phyloP scores from a whole-genome alignment of 2,113 vertebrate genomes.

The Cyprinodon brontotheroides region DNA sequence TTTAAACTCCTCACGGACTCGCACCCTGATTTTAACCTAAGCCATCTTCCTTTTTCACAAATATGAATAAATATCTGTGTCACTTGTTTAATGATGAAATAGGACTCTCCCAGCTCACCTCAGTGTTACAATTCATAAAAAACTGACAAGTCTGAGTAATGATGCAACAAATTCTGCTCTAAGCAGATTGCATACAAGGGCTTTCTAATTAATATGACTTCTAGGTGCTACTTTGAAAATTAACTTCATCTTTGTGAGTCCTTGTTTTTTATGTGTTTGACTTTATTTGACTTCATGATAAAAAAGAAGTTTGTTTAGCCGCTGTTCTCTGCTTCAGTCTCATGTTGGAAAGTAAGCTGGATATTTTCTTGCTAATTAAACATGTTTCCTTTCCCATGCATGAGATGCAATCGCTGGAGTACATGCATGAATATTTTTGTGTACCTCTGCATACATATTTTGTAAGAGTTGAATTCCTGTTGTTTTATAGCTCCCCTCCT shows the following conservation, averaged over 20 bases:
- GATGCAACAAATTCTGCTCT: not conserved
- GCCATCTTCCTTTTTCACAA: not conserved
- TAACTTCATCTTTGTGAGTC: not conserved
- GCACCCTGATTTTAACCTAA: not conserved
- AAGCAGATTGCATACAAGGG: not conserved
- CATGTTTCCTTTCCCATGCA: constrained; percentile 24
- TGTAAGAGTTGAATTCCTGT: constrained; percentile 18
- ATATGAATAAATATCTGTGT: not conserved
- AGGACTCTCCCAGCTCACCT: not conserved
- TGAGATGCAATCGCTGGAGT: constrained; percentile 4
- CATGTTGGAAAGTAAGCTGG: constrained; percentile 22
- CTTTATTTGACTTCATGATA: not conserved
- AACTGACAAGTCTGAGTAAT: not conserved
- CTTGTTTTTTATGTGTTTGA: not conserved
- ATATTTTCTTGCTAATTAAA: constrained; percentile 46
- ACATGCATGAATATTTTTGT: constrained; percentile 12
- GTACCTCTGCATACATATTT: not conserved
- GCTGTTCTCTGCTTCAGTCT: constrained; percentile 6
- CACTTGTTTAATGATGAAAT: not conserved
- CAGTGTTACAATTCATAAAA: not conserved
- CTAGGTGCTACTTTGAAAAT: not conserved
- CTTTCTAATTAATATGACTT: not conserved
- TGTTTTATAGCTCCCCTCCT: constrained; percentile 30
- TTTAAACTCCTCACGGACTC: not conserved
- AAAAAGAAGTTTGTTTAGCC: constrained; percentile 18